These are phyloP conservation scores for Drosophila busckii DNA, from an alignment of 1,140 invertebrate genomes.

Conservation along the genomic window DNA sequence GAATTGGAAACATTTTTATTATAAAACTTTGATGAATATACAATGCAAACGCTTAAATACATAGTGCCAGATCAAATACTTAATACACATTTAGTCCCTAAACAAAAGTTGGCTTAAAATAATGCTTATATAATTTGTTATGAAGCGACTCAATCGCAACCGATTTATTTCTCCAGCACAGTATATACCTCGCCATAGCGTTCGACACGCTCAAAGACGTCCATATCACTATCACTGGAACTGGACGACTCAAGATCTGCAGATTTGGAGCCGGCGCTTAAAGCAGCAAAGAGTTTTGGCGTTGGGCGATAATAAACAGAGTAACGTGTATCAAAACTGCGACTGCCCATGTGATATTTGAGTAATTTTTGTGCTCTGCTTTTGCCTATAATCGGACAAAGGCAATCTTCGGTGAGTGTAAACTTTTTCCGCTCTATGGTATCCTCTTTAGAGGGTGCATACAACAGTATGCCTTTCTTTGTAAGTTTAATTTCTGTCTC, in stretches of 20 bases:
- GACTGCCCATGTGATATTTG: conserved; percentile 51
- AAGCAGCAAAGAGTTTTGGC: conserved; percentile 5
- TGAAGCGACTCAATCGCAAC: conserved; percentile 4
- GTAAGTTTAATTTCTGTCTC: conserved; percentile 13
- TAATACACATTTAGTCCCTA: too few species aligned
- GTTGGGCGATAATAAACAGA: conserved; percentile 64
- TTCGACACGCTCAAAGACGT: conserved; percentile 38
- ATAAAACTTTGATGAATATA: conserved; percentile 2
- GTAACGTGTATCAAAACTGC: conserved; percentile 48
- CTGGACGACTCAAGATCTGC: conserved; percentile 11
- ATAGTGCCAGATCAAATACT: too few species aligned
- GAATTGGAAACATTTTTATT: background rate
- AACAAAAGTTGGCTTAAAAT: too few species aligned
- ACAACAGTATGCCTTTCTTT: conserved; percentile 53
- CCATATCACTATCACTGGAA: conserved; percentile 50
- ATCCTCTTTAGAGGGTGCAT: conserved; percentile 25
- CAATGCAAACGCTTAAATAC: background rate
- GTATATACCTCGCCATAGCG: conserved; percentile 51
- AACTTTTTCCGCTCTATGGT: conserved; percentile 7
- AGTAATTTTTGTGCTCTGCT: conserved; percentile 47
- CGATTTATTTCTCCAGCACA: conserved; percentile 22
- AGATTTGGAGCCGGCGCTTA: conserved; percentile 4
- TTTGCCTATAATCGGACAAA: conserved; percentile 51
- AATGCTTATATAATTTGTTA: too few species aligned
- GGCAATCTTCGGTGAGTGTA: conserved; percentile 45